These are phyloP conservation scores for Achatina immaculata DNA, from an alignment of 1,140 invertebrate species.

Conservation along the genomic window DNA sequence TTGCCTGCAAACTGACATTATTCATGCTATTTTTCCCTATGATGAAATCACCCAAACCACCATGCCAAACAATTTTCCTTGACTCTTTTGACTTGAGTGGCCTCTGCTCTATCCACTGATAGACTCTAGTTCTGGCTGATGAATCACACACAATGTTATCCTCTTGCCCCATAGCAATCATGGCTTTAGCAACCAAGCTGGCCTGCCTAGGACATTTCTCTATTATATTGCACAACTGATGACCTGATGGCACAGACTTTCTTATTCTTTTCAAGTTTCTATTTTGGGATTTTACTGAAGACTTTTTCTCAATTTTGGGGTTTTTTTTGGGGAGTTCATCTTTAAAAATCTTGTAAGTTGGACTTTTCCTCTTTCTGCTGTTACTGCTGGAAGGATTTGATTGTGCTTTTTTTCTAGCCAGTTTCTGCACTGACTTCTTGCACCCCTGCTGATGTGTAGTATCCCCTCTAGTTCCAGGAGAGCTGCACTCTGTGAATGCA, in stretches of 20 bases:
- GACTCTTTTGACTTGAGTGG: background rate
- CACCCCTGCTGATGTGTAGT: background rate
- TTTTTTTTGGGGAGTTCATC: slow-evolving; percentile 19
- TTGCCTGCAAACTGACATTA: slow-evolving; percentile 4
- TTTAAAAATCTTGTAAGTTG: slow-evolving; percentile 35
- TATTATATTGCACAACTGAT: slow-evolving; percentile 33
- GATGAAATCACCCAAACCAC: slow-evolving; percentile 1
- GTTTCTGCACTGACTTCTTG: background rate
- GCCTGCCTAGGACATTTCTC: slow-evolving; percentile 36
- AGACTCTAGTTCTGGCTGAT: slow-evolving; percentile 29
- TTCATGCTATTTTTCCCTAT: slow-evolving; percentile 26
- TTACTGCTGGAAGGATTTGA: background rate
- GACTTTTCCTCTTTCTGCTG: slow-evolving; percentile 19
- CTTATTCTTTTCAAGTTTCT: slow-evolving; percentile 23
- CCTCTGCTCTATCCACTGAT: slow-evolving; percentile 31
- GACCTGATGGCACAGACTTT: slow-evolving; percentile 11
- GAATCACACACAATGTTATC: background rate
- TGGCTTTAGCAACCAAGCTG: slow-evolving; percentile 32
- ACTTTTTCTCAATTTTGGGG: slow-evolving; percentile 32
- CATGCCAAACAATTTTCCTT: slow-evolving; percentile 7
- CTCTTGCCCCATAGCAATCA: slow-evolving; percentile 36
- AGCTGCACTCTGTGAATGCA: background rate
- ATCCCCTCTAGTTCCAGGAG: background rate
- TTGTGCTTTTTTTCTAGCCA: background rate
- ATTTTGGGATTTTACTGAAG: background rate